Percentiles rank a stretch among this genome's conserved stretches.
phyloP scores from a whole-genome alignment of 2,888 invertebrate species.

The Caenorhabditis drosophilae region DNA sequence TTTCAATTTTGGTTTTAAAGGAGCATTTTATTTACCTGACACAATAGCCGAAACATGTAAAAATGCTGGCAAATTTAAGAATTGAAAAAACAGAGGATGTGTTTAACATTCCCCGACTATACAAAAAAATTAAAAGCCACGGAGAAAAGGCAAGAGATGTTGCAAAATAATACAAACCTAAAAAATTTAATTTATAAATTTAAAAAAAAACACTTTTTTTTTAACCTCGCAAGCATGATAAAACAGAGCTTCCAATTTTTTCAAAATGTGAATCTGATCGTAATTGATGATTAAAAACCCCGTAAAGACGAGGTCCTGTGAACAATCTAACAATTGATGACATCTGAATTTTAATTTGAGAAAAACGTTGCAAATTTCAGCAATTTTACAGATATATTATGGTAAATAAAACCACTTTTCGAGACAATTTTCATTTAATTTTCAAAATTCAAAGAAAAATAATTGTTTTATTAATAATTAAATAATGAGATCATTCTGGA shows the following conservation, averaged over 20 bases:
- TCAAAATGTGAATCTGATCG: slow-evolving; percentile 23
- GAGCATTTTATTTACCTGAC: slow-evolving; percentile 16
- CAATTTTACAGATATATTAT: too few species aligned
- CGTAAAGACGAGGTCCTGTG: slow-evolving; percentile 45
- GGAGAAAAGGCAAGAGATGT: slow-evolving; percentile 47
- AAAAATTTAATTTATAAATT: not conserved
- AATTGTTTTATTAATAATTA: too few species aligned
- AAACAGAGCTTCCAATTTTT: slow-evolving; percentile 28
- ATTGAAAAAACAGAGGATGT: slow-evolving; percentile 10
- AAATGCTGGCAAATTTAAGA: slow-evolving; percentile 26
- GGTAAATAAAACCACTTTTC: not conserved
- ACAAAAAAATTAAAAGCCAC: slow-evolving; percentile 31
- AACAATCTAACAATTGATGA: slow-evolving; percentile 25
- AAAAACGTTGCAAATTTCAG: too few species aligned
- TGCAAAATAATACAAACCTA: slow-evolving; percentile 39
- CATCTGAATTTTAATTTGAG: slow-evolving; percentile 13
- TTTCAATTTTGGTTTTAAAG: not conserved
- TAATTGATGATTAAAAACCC: slow-evolving; percentile 19
- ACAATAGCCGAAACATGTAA: slow-evolving; percentile 32
- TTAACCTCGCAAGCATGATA: slow-evolving; percentile 32
- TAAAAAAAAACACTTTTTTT: not conserved
- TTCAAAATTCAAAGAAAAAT: not conserved
- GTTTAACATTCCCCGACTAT: slow-evolving; percentile 31
- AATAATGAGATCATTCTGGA: too few species aligned
- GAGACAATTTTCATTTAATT: not conserved